These are phyloP conservation scores for Pelvicachromis taeniatus DNA, from an alignment of 2,113 vertebrate genomes.

Conservation along the genomic window DNA sequence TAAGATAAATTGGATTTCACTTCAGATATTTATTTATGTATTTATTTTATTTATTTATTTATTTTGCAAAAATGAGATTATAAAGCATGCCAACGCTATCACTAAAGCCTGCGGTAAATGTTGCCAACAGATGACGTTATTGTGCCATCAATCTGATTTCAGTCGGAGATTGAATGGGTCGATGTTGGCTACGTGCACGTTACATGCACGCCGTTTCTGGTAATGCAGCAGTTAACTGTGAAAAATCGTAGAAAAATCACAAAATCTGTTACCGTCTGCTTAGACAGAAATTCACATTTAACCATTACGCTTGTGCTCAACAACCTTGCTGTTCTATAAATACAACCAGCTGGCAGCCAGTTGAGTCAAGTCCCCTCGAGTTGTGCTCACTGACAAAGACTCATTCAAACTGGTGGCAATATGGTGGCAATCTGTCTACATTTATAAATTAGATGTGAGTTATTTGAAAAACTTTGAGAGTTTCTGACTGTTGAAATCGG, in stretches of 20 bases:
- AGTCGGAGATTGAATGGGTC: background rate
- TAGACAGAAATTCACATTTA: background rate
- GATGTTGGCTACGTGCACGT: background rate
- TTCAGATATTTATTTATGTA: background rate
- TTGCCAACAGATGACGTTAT: background rate
- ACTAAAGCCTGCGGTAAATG: background rate
- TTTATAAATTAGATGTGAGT: background rate
- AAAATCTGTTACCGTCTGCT: background rate
- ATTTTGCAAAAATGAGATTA: background rate
- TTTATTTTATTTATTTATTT: fast-evolving
- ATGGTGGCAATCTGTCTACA: background rate
- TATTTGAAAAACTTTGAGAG: background rate
- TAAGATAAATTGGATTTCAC: background rate
- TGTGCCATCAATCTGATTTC: too few species aligned
- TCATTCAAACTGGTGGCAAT: background rate
- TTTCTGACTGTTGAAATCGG: background rate
- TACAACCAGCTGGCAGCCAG: background rate
- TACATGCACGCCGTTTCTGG: background rate
- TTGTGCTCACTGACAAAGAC: background rate
- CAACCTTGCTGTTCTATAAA: background rate
- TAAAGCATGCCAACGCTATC: background rate
- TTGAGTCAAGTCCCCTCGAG: background rate
- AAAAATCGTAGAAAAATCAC: background rate
- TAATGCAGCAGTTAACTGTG: background rate
- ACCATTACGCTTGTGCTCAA: background rate